Conservation (phyloP, 2,797 vertebrate genomes). For the Notoglanidium macrostoma region DNA sequence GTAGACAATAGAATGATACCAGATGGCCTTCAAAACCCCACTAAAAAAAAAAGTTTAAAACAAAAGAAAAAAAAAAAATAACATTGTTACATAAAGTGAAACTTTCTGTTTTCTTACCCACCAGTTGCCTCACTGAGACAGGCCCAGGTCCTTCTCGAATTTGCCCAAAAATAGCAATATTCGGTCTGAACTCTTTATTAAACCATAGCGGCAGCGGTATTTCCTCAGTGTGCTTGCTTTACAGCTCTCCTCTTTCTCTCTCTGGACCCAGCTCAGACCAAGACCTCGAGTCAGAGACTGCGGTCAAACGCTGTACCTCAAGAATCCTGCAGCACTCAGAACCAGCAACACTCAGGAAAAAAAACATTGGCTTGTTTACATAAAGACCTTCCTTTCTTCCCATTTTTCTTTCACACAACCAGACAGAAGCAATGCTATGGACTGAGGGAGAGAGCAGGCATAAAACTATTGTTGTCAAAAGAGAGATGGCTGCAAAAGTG, state of each 20-base stretch:
- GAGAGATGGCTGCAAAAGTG: neutral
- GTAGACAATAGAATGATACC: constrained; percentile 59
- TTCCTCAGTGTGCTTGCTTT: constrained; percentile 54
- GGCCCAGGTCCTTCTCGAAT: constrained; percentile 42
- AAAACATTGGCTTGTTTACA: constrained; percentile 57
- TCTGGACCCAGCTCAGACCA: constrained; percentile 46
- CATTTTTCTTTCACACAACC: constrained; percentile 35
- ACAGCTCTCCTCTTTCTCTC: constrained; percentile 35
- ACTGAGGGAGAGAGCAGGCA: constrained; percentile 16
- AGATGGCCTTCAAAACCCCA: constrained; percentile 57
- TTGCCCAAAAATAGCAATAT: constrained; percentile 61
- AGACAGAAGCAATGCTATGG: constrained; percentile 39
- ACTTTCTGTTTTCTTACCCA: constrained; percentile 46
- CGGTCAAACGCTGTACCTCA: constrained; percentile 58
- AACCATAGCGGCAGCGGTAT: constrained; percentile 59
- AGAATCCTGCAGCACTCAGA: constrained; percentile 54
- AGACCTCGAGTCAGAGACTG: constrained; percentile 53
- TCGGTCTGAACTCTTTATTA: constrained; percentile 56
- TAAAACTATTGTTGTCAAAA: constrained; percentile 11
- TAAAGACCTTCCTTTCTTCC: constrained; percentile 31
- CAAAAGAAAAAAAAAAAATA: constrained; percentile 16
- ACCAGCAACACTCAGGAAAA: constrained; percentile 50
- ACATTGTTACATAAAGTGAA: constrained; percentile 37
- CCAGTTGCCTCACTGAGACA: constrained; percentile 32
- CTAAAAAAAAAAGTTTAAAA: constrained; percentile 12